phyloP scores from a whole-genome alignment of 2,888 invertebrate genomes.

The Axea sp. region DNA sequence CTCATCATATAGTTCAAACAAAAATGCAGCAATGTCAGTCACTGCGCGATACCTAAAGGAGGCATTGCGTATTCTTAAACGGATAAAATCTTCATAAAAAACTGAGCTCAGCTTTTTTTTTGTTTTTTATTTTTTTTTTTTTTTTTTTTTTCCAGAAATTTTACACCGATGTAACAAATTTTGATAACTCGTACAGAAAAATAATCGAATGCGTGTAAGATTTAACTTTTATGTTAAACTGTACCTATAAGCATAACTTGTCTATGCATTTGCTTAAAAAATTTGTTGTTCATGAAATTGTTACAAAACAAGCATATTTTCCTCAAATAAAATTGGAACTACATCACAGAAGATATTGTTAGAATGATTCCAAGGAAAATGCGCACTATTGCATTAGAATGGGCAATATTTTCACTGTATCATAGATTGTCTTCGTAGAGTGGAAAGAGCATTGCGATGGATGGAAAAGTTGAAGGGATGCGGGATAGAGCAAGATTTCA shows the following conservation, averaged over 20 bases:
- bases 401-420: conserved; percentile 22
- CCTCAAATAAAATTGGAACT: too few relatives aligned
- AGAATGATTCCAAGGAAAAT: not conserved
- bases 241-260: too few relatives aligned
- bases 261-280: too few relatives aligned
- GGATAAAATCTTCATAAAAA: conserved; percentile 18
- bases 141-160: too few relatives aligned
- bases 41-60: conserved; percentile 12
- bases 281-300: too few relatives aligned
- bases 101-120: conserved; percentile 23
- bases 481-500: conserved; percentile 47
- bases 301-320: too few relatives aligned
- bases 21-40: conserved; percentile 35
- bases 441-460: conserved; percentile 4
- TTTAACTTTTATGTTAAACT: too few relatives aligned
- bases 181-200: conserved; percentile 11
- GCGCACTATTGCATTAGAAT: conserved; percentile 15
- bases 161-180: conserved; percentile 28
- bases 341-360: not conserved
- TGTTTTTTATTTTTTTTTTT: conserved; percentile 10
- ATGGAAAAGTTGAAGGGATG: conserved; percentile 10
- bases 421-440: conserved; percentile 33
- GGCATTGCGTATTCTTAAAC: conserved; percentile 24
- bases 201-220: too few relatives aligned
- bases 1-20: conserved; percentile 46